Evolutionary conservation across 2,797 vertebrate species (phyloP), one percentile per base, ranked within the genome.

Genomic region (Nyctalus aviator): DNA sequence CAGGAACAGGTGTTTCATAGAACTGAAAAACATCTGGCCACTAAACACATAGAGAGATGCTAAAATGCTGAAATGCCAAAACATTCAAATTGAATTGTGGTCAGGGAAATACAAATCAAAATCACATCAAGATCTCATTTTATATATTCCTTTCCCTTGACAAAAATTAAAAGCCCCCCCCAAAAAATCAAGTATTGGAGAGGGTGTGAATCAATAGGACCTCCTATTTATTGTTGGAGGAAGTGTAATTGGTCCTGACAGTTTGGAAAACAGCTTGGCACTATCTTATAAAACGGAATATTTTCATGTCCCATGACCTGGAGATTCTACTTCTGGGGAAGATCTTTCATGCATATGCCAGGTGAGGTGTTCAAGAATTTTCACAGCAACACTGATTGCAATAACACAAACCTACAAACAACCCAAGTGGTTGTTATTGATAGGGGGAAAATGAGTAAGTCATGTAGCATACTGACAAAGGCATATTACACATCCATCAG

Each of bases 361-460:
- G 41, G 50, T 84, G 41, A 59, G 13, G 17, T 37, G 15, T 71
- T 69, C 41, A 77, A 48, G 32, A 76, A 44, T 44, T 66, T 75
- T 84, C 59, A 76, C 23, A 44, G 46, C 21, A 76, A 62, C 15
- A 44, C 79, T 64, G 46, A 66, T 37, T 44, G 46, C 14, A 66
- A 66, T 32, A 41, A 4, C 10, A 57, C 12, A 82, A 21, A 48
- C 18, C 66, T 82, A 41, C 66, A 73, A 72, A 50, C 25, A 46
- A 20, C 15, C 71, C 35, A 46, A 76, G 44, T 41, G 69, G 48
- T 35, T 69, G 41, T 78, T 50, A 48, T 8, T 50, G 35, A 14
- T 20, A 64, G n/a, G 50, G 86, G 79, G 78, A 92, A 92, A 46
- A 57, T 20, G 71, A 83, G n/a, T 76, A 50, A 46, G 25, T 75